Conservation (phyloP, 2,113 vertebrate genomes). For the Oryzias javanicus region DNA sequence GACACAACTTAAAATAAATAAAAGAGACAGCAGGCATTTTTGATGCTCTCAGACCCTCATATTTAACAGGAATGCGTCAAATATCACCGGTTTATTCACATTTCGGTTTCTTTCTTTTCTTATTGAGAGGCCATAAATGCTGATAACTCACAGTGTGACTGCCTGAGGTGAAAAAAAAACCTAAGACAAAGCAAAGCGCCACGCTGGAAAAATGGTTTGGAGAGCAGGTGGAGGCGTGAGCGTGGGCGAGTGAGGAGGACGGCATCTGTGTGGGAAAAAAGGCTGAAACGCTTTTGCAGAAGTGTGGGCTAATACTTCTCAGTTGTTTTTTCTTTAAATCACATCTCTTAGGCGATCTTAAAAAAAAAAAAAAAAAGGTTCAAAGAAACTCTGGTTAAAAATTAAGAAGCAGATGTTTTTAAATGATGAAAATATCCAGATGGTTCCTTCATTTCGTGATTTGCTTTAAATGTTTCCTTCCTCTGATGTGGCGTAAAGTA, state of each 20-base stretch:
- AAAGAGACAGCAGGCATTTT: no score
- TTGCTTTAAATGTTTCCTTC: no score
- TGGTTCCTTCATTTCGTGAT: no score
- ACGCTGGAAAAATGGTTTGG: slow-evolving; percentile 11
- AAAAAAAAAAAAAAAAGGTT: background rate
- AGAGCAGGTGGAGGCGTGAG: slow-evolving; percentile 17
- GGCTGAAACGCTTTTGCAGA: slow-evolving; percentile 8
- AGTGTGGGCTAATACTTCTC: background rate
- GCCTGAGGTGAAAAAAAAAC: slow-evolving; percentile 3
- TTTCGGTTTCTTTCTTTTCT: no score
- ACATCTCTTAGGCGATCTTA: background rate
- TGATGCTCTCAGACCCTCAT: no score
- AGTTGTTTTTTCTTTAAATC: background rate
- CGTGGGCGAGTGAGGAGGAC: slow-evolving; percentile 27
- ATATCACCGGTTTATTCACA: no score
- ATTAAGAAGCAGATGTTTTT: no score
- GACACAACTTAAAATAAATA: no score
- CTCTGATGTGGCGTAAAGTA: no score
- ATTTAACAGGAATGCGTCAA: no score
- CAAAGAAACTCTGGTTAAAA: no score
- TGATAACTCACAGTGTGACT: background rate
- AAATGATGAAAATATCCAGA: no score
- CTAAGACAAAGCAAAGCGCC: background rate
- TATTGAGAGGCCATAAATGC: background rate
- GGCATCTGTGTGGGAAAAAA: slow-evolving; percentile 16